Percentiles rank a stretch among this genome's conserved stretches.
These are phyloP conservation scores for Helostoma temminkii DNA, from an alignment of 2,797 vertebrate species.

Conservation along the genomic window DNA sequence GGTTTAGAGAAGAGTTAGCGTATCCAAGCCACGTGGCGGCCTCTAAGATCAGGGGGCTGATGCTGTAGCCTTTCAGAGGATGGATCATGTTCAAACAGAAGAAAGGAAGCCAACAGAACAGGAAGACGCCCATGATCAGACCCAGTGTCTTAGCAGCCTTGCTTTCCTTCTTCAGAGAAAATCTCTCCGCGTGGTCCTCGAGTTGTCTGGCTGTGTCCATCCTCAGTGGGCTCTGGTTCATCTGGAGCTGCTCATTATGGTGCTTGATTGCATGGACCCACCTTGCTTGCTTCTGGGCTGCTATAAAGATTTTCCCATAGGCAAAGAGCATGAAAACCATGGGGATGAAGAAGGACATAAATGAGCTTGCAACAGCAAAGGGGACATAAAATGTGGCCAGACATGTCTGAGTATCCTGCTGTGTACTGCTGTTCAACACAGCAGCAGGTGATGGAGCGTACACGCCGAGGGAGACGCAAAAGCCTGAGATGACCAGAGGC, in stretches of 20 bases:
- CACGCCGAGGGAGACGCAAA: conserved; percentile 31
- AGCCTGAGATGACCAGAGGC: conserved; percentile 33
- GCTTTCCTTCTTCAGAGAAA: conserved; percentile 38
- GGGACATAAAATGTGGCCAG: conserved; percentile 19
- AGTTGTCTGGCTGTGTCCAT: conserved; percentile 11
- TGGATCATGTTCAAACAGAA: conserved; percentile 30
- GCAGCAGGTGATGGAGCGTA: conserved; percentile 1
- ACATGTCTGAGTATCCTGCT: conserved; percentile 15
- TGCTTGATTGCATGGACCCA: conserved; percentile 50
- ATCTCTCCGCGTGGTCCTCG: conserved; percentile 1
- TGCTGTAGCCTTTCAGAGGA: conserved; percentile 29
- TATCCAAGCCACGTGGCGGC: conserved; percentile 33
- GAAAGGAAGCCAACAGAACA: conserved; percentile 49
- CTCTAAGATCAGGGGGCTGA: conserved; percentile 30
- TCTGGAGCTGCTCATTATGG: conserved; percentile 29
- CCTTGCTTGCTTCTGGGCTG: conserved; percentile 48
- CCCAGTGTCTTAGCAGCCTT: conserved; percentile 54
- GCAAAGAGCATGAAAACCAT: conserved; percentile 47
- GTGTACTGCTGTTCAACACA: neutral
- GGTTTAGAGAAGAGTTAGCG: conserved; percentile 39
- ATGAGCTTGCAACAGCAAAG: conserved; percentile 28
- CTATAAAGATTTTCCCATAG: conserved; percentile 48
- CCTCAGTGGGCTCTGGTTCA: neutral
- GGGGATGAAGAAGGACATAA: conserved; percentile 41
- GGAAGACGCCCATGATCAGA: conserved; percentile 48